These are phyloP conservation scores for Chelonus formosanus DNA, from an alignment of 2,888 invertebrate genomes.

Conservation along the genomic window DNA sequence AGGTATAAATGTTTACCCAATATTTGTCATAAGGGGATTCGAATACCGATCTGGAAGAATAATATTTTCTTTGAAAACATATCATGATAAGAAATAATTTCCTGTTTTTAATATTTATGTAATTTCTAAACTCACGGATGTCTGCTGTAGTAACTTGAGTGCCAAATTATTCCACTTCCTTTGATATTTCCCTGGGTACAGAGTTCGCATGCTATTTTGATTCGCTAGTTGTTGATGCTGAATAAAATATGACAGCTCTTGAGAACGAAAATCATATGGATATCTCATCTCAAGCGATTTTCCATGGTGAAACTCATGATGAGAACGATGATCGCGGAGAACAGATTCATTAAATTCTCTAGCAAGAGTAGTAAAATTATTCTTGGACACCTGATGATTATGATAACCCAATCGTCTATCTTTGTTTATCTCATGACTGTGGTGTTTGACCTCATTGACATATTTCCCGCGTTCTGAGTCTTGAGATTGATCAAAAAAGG, in stretches of 20 bases:
- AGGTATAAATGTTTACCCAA: too few species aligned
- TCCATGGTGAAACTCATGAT: constrained; percentile 30
- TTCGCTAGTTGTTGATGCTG: constrained; percentile 28
- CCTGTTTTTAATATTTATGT: neutral
- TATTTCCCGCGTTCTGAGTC: constrained; percentile 31
- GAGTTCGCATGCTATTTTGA: constrained; percentile 21
- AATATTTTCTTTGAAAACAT: too few species aligned
- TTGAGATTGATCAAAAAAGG: constrained; percentile 30
- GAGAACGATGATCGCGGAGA: constrained; percentile 37
- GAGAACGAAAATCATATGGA: constrained; percentile 37
- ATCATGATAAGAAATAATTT: too few species aligned
- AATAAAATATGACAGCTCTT: constrained; percentile 36
- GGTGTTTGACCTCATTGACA: constrained; percentile 24
- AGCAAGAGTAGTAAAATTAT: constrained; percentile 20
- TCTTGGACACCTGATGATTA: constrained; percentile 31
- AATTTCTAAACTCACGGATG: constrained; percentile 40
- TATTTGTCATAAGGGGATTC: too few species aligned
- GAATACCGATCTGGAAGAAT: too few species aligned
- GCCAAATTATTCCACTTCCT: constrained; percentile 33
- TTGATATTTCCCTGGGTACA: constrained; percentile 26
- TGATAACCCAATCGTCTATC: constrained; percentile 24
- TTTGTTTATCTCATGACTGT: constrained; percentile 17
- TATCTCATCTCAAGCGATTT: constrained; percentile 26
- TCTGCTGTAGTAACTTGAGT: constrained; percentile 32
- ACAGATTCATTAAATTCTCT: constrained; percentile 36